phyloP scores from a whole-genome alignment of 2,113 vertebrate species.

The Pithys albifrons region DNA sequence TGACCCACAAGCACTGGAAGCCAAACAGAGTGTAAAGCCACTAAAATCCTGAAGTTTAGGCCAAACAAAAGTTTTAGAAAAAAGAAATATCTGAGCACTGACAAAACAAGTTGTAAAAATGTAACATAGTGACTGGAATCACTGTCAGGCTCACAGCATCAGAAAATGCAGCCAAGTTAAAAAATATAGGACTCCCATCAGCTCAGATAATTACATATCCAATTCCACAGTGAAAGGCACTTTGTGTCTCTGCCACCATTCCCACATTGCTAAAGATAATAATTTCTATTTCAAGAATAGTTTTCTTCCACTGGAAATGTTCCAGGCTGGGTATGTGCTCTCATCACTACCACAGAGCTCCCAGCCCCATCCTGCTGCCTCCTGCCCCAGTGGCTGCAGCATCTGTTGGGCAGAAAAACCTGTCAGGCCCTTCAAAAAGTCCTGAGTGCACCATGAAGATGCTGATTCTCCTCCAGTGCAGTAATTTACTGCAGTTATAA shows the following conservation, averaged over 20 bases:
- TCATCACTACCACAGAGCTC: rapidly evolving
- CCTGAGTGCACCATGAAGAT: background rate
- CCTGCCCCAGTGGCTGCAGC: background rate
- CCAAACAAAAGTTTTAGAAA: background rate
- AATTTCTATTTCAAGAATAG: constrained; percentile 41
- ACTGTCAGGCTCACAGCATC: background rate
- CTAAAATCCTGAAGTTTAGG: background rate
- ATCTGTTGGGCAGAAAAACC: background rate
- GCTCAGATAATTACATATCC: background rate
- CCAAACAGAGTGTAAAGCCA: background rate
- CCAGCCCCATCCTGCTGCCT: background rate
- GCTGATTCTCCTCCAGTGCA: background rate
- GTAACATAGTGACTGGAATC: background rate
- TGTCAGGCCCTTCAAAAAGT: background rate
- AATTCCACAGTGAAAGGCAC: background rate
- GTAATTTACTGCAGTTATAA: background rate
- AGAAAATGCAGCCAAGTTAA: background rate
- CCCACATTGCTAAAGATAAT: background rate
- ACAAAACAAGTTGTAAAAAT: background rate
- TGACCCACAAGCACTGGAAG: background rate
- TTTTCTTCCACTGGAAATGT: background rate
- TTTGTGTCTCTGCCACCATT: constrained; percentile 16
- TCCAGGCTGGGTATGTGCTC: background rate
- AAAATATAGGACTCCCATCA: background rate
- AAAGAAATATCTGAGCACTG: background rate